Base-by-base conservation (phyloP, 2,888 invertebrate genomes). In the Andrena marginata region DNA sequence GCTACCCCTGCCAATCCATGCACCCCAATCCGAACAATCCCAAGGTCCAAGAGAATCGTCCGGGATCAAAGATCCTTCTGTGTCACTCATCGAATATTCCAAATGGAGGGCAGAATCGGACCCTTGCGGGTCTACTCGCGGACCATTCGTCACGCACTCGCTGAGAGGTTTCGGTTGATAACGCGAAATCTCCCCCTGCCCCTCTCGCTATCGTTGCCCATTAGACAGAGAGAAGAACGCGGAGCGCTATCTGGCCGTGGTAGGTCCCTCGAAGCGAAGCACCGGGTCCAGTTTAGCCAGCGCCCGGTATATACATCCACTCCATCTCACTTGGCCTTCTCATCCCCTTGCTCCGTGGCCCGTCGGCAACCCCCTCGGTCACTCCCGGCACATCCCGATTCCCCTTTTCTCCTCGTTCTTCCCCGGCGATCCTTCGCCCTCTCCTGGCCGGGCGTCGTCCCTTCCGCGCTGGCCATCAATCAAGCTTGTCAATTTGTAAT, bases 401-500 rank as follows among this genome's bases (percentile, higher is more conserved):
- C 85, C 81, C 81, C 83, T 84, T 84, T 76, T 77, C 76, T 48
- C 42, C 70, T 64, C 84, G 60, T 77, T 79, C 81, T 75, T 82
- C 88, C 49, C 71, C 51, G 33, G 68, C 68, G 77, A 82, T 82
- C 84, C 86, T 88, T 85, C 87, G 86, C 84, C 85, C 83, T 85
- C 85, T 82, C 85, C 82, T 63, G 69, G n/a, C 72, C 72, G 71
- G 77, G 83, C 83, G 84, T 87, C 85, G 87, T 87, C 86, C 90
- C 89, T 90, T 89, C 87, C 87, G 85, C 85, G 87, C 84, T 84
- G 82, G 81, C 94, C 94, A 95, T 95, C 95, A 94, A 95, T 95
- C 95, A 95, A 94, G 93, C 93, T 94, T 95, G 95, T 95, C 95
- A 95, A 94, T 94, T 94, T 94, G 94, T 95, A 95, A 95, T 94